Conservation (phyloP, 2,113 vertebrate genomes). For the Prunella himalayana region DNA sequence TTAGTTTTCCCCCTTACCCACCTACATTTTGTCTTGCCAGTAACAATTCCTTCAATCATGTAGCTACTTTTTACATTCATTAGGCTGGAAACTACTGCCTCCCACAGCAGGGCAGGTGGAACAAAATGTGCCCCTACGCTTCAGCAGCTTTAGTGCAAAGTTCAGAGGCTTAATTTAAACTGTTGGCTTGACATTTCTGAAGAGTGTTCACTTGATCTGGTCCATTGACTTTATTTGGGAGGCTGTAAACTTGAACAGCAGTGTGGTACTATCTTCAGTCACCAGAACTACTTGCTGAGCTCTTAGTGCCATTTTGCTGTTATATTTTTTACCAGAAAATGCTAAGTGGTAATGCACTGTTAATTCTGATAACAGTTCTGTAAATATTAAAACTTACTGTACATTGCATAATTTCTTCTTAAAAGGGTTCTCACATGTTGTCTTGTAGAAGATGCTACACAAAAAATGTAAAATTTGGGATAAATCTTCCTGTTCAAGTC, state of each 20-base stretch:
- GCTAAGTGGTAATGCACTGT: not conserved
- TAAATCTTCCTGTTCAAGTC: not conserved
- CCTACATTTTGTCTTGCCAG: not conserved
- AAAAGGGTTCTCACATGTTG: not conserved
- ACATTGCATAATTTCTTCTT: not conserved
- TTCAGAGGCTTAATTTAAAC: not conserved
- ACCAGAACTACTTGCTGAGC: not conserved
- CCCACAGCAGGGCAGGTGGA: conserved; percentile 3
- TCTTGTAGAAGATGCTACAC: not conserved
- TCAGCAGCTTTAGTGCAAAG: not conserved
- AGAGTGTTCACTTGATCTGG: not conserved
- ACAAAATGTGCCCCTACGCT: not conserved
- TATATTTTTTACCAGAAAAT: not conserved
- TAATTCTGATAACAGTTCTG: not conserved
- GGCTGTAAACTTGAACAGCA: not conserved
- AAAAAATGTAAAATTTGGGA: not conserved
- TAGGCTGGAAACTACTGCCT: conserved; percentile 9
- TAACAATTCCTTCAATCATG: not conserved
- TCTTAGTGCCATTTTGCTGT: not conserved
- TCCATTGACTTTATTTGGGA: not conserved
- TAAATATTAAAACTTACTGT: not conserved
- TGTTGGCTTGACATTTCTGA: conserved; percentile 26
- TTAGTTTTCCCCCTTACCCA: not conserved
- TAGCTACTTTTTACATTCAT: not conserved
- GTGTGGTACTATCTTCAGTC: not conserved